phyloP scores from a whole-genome alignment of 2,797 vertebrate genomes.

The Cheirogaleus major region DNA sequence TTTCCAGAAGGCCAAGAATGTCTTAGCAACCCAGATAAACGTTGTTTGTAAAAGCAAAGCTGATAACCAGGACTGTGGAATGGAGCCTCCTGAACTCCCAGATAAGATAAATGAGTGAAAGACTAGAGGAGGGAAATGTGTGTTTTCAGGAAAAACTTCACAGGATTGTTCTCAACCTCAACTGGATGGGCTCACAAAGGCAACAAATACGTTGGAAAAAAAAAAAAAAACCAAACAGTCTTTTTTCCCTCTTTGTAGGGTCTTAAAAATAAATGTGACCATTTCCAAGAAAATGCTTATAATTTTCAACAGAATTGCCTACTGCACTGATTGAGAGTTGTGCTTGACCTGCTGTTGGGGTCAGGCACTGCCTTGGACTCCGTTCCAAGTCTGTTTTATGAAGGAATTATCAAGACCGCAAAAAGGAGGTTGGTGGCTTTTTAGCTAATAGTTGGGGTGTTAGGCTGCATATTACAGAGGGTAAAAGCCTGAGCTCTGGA shows the following conservation, averaged over 20 bases:
- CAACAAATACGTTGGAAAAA: not conserved
- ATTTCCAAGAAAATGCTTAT: not conserved
- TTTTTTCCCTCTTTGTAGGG: not conserved
- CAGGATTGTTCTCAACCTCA: not conserved
- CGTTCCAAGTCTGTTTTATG: not conserved
- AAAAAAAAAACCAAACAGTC: not conserved
- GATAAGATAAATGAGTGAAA: conserved; percentile 55
- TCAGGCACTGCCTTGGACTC: not conserved
- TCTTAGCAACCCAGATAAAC: conserved; percentile 50
- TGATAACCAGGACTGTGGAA: conserved; percentile 38
- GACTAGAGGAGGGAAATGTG: not conserved
- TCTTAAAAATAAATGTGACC: not conserved
- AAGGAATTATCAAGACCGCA: not conserved
- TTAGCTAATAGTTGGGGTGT: not conserved
- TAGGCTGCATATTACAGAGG: not conserved
- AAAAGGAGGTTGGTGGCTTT: not conserved
- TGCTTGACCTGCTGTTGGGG: not conserved
- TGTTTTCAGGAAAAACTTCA: conserved; percentile 39
- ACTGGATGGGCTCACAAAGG: not conserved
- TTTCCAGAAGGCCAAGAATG: conserved; percentile 57
- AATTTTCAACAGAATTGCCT: not conserved
- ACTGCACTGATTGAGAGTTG: not conserved
- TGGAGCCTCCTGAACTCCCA: not conserved
- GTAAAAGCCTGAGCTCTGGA: not conserved
- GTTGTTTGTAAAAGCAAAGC: conserved; percentile 41